Evolutionary conservation across 2,888 invertebrate species (phyloP).

Genomic region (Synanthedon formicaeformis): DNA sequence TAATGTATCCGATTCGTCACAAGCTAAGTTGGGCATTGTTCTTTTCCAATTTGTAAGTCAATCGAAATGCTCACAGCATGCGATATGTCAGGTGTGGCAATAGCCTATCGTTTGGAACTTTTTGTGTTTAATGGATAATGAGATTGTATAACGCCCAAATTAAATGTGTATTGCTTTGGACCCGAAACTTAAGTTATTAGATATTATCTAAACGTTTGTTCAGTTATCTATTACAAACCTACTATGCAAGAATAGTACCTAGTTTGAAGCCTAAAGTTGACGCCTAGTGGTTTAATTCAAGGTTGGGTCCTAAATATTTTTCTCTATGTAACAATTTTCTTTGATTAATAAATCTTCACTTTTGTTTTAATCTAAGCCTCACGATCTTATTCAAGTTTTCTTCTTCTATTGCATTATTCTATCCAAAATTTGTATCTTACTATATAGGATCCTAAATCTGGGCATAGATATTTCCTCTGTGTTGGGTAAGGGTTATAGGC

Average conservation of each 20-base stretch:
- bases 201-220: slow-evolving; percentile 2
- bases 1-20: slow-evolving; percentile 33
- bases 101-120: slow-evolving; percentile 16
- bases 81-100: slow-evolving; percentile 46
- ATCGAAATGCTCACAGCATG: slow-evolving; percentile 45
- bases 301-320: no score
- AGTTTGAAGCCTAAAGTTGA: no score
- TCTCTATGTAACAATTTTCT: no score
- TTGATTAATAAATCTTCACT: no score
- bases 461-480: no score
- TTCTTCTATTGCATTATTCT: neutral
- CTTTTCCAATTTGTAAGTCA: slow-evolving; percentile 48
- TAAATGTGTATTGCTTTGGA: slow-evolving; percentile 1
- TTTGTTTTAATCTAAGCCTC: no score
- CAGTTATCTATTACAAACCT: neutral
- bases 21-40: slow-evolving; percentile 34
- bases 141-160: slow-evolving; percentile 8
- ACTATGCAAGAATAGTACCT: neutral
- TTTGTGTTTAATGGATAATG: slow-evolving; percentile 18
- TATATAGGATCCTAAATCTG: no score
- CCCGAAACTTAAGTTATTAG: neutral
- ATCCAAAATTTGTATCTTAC: neutral
- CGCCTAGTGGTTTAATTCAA: no score
- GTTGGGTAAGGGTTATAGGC: no score
- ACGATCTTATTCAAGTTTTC: no score